phyloP scores from a whole-genome alignment of 2,113 vertebrate species.

The Seriola aureovittata region DNA sequence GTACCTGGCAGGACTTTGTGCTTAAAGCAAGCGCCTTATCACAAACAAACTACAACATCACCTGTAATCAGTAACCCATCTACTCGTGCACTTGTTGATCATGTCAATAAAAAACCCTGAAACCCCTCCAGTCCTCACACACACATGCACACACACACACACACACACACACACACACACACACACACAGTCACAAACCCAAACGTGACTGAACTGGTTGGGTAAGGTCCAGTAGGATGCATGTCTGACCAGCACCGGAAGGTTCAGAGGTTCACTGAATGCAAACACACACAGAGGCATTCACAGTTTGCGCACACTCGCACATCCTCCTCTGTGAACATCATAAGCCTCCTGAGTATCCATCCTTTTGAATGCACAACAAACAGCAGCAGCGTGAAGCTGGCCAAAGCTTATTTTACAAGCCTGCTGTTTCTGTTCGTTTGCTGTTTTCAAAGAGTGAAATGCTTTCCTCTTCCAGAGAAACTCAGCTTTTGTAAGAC shows the following conservation, averaged over 20 bases:
- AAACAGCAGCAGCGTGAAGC: constrained; percentile 72
- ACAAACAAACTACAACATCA: constrained; percentile 67
- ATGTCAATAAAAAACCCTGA: constrained; percentile 63
- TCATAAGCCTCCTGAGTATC: constrained; percentile 55
- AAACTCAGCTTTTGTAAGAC: constrained; percentile 51
- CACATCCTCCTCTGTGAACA: constrained; percentile 69
- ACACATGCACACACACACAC: background rate
- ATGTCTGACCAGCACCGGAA: constrained; percentile 6
- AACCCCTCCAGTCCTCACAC: background rate
- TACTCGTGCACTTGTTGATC: constrained; percentile 65
- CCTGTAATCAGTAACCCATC: constrained; percentile 80
- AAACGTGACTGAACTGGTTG: constrained; percentile 29
- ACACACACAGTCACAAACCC: background rate
- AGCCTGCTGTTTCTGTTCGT: constrained; percentile 56
- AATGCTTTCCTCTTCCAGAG: constrained; percentile 57
- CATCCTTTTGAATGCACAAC: constrained; percentile 68
- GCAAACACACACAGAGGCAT: constrained; percentile 48
- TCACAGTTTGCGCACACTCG: constrained; percentile 3
- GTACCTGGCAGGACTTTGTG: constrained; percentile 78
- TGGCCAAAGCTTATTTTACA: constrained; percentile 60
- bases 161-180: background rate
- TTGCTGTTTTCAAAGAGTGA: constrained; percentile 62
- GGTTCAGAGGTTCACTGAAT: constrained; percentile 45
- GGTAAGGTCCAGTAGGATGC: constrained; percentile 33
- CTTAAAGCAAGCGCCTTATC: constrained; percentile 70